These are phyloP conservation scores for Myopa tessellatipennis DNA, from an alignment of 2,888 invertebrate genomes.

Conservation along the genomic window DNA sequence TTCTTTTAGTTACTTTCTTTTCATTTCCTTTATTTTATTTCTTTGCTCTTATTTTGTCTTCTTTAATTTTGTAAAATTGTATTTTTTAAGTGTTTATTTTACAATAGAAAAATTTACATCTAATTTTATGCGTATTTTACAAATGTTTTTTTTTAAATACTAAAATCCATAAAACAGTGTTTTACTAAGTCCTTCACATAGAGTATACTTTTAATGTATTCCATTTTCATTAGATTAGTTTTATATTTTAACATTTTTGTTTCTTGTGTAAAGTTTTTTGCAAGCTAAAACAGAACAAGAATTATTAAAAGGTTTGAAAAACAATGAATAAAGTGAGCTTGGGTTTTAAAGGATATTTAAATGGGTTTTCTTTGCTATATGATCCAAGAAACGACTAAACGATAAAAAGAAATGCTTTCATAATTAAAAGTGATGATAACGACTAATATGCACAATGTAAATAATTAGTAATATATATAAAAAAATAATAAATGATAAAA, in stretches of 20 bases:
- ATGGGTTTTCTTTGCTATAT: background rate
- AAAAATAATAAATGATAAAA: no score
- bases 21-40: constrained; percentile 41
- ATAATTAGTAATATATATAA: no score
- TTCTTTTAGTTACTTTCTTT: constrained; percentile 30
- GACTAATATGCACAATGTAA: no score
- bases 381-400: background rate
- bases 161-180: background rate
- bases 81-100: constrained; percentile 33
- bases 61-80: no score
- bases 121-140: constrained; percentile 32
- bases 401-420: background rate
- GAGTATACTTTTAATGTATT: constrained; percentile 48
- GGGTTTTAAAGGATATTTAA: background rate
- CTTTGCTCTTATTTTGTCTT: constrained; percentile 13
- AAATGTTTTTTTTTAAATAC: constrained; percentile 6
- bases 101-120: constrained; percentile 28
- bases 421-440: no score
- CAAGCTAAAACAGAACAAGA: background rate
- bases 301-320: background rate
- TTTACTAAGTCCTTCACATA: background rate
- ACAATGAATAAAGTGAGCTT: background rate
- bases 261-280: background rate
- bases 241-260: background rate
- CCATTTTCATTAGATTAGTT: constrained; percentile 27